Conservation (phyloP, 2,888 invertebrate species). For the Diplolepis rosae region DNA sequence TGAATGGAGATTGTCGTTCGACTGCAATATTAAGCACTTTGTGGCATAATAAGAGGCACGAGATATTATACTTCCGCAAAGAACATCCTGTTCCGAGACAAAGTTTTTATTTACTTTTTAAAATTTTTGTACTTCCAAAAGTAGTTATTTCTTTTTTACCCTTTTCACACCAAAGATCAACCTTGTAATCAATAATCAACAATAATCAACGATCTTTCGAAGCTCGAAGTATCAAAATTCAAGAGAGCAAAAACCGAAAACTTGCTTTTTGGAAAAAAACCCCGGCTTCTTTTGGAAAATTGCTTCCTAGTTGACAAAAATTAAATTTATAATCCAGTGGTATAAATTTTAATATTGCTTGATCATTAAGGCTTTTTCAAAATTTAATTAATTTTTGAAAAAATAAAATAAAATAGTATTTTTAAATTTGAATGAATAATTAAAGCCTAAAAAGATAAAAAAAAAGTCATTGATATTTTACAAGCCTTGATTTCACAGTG, state of each 20-base stretch:
- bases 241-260: slow-evolving; percentile 2
- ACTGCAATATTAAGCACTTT: slow-evolving; percentile 31
- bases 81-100: slow-evolving; percentile 31
- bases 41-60: slow-evolving; percentile 31
- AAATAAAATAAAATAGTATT: background rate
- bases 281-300: background rate
- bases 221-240: slow-evolving; percentile 9
- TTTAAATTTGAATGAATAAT: background rate
- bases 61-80: slow-evolving; percentile 31
- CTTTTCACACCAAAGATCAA: slow-evolving; percentile 5
- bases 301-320: background rate
- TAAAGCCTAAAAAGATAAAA: background rate
- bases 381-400: background rate
- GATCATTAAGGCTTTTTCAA: no score
- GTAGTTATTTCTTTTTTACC: slow-evolving; percentile 16
- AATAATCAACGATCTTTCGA: slow-evolving; percentile 9
- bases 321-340: background rate
- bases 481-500: background rate
- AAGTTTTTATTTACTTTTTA: slow-evolving; percentile 19
- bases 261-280: slow-evolving; percentile 17
- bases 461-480: background rate
- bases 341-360: no score
- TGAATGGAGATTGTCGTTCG: slow-evolving; percentile 31
- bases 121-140: slow-evolving; percentile 29
- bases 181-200: slow-evolving; percentile 2